Evolutionary conservation across 2,888 invertebrate species (phyloP).

Genomic region (Ormyrus labotus): DNA sequence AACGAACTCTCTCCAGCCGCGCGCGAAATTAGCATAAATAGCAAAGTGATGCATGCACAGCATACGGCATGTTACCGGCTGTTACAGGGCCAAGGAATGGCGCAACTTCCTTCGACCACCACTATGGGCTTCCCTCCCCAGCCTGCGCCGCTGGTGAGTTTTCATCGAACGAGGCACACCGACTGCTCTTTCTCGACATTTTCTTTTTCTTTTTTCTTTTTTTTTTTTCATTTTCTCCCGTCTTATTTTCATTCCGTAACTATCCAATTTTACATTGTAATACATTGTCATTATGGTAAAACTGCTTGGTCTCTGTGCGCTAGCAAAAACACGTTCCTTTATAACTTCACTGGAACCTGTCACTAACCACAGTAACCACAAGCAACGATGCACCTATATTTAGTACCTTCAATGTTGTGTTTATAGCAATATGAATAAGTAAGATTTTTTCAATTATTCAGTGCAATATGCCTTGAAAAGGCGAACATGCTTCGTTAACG

Average conservation of each 20-base stretch:
- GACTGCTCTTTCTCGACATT: slow-evolving; percentile 11
- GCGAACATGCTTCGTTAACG: too few species aligned
- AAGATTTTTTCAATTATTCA: too few species aligned
- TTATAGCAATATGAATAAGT: too few species aligned
- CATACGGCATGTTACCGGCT: slow-evolving; percentile 73
- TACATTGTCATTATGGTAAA: not conserved
- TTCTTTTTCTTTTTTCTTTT: slow-evolving; percentile 1
- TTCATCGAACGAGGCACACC: slow-evolving; percentile 36
- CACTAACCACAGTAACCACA: slow-evolving; percentile 49
- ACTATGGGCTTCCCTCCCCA: slow-evolving; percentile 71
- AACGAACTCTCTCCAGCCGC: slow-evolving; percentile 21
- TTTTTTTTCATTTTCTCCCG: not conserved
- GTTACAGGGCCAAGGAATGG: slow-evolving; percentile 77
- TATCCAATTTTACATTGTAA: not conserved
- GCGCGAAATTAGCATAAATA: slow-evolving; percentile 44
- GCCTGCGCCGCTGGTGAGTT: slow-evolving; percentile 72
- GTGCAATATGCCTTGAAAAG: too few species aligned
- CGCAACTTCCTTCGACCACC: slow-evolving; percentile 72
- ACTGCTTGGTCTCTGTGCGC: slow-evolving; percentile 22
- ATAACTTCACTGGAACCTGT: slow-evolving; percentile 31
- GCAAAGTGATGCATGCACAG: slow-evolving; percentile 73
- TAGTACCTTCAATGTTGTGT: too few species aligned
- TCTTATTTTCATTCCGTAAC: not conserved
- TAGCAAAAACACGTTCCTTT: slow-evolving; percentile 20
- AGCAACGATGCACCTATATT: slow-evolving; percentile 20